A percentile compares a stretch with the other conserved stretches of the same genome.
phyloP scores from a whole-genome alignment of 2,113 vertebrate species.

The Pelobates fuscus region DNA sequence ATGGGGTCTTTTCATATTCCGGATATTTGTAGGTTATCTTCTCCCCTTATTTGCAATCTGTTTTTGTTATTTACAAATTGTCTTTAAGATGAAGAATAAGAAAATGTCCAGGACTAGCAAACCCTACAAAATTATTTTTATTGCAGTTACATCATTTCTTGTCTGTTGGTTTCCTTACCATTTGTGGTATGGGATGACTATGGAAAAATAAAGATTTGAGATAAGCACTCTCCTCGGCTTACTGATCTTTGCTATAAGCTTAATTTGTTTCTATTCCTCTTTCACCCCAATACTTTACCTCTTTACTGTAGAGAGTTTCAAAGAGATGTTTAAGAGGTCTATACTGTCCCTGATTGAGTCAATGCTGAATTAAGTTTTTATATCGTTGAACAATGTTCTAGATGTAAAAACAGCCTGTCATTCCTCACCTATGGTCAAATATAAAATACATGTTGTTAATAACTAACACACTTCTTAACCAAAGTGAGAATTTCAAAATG shows the following conservation, averaged over 20 bases:
- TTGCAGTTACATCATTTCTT: constrained; percentile 74
- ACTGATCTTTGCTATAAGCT: constrained; percentile 26
- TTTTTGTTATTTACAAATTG: constrained; percentile 72
- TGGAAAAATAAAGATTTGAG: not conserved
- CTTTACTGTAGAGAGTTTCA: constrained; percentile 58
- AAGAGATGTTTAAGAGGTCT: constrained; percentile 56
- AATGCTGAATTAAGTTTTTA: no score
- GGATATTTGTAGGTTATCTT: constrained; percentile 68
- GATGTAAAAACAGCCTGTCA: no score
- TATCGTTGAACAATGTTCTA: no score
- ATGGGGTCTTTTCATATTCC: constrained; percentile 34
- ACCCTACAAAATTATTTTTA: constrained; percentile 77
- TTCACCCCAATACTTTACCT: constrained; percentile 61
- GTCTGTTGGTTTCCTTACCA: constrained; percentile 80
- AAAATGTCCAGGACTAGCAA: constrained; percentile 71
- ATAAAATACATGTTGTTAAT: no score
- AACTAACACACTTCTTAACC: no score
- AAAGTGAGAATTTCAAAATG: no score
- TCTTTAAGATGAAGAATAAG: constrained; percentile 66
- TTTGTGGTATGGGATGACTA: constrained; percentile 52
- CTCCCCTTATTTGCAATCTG: constrained; percentile 74
- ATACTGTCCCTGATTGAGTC: constrained; percentile 54
- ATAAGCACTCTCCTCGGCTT: not conserved
- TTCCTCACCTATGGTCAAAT: no score
- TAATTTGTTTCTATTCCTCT: constrained; percentile 52